Percentiles rank a stretch among this genome's conserved stretches.
Evolutionary conservation across 2,797 vertebrate genomes (phyloP).

Genomic region (Aselliscus stoliczkanus): DNA sequence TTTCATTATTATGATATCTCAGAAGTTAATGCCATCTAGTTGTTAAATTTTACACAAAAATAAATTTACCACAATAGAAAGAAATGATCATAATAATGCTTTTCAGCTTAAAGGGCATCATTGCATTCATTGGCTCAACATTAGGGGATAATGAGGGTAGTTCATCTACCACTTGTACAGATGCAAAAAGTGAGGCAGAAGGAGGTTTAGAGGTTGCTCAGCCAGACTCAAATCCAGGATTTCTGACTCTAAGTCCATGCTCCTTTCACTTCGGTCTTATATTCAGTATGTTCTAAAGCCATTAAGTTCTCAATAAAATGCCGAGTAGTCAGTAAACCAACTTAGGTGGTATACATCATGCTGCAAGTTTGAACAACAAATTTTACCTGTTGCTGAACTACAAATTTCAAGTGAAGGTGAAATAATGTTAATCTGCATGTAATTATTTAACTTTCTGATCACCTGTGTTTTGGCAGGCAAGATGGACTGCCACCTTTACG

Average conservation of each 20-base stretch:
- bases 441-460: slow-evolving; percentile 82
- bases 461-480: slow-evolving; percentile 74
- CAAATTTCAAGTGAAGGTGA: slow-evolving; percentile 70
- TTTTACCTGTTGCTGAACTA: slow-evolving; percentile 66
- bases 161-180: neutral
- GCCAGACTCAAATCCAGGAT: neutral
- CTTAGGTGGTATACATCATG: neutral
- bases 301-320: neutral
- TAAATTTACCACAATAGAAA: neutral
- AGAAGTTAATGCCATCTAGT: neutral
- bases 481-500: slow-evolving; percentile 73
- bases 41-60: neutral
- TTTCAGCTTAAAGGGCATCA: neutral
- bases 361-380: slow-evolving; percentile 46
- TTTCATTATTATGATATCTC: neutral
- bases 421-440: slow-evolving; percentile 77
- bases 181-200: neutral
- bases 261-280: neutral
- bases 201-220: neutral
- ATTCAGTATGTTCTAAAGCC: neutral
- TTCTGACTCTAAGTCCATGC: neutral
- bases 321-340: neutral
- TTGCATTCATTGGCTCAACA: neutral
- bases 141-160: neutral
- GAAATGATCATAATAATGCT: neutral